Evolutionary conservation across 2,888 invertebrate genomes (phyloP).

Genomic region (Hemaris fuciformis): DNA sequence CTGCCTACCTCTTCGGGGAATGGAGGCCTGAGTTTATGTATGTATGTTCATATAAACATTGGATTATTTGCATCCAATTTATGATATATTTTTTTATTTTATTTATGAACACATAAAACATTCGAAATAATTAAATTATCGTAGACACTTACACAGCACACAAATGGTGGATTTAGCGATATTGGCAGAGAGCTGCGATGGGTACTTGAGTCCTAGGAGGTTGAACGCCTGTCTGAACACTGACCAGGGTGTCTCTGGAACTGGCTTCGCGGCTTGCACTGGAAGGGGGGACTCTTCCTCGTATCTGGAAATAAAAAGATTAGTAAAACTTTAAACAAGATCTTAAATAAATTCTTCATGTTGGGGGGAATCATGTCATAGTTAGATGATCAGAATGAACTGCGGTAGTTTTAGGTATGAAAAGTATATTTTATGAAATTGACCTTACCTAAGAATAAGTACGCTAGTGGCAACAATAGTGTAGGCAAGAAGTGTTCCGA

Average conservation of each 20-base stretch:
- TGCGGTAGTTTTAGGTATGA: neutral
- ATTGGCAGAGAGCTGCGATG: constrained; percentile 83
- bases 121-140: neutral
- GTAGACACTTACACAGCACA: constrained; percentile 55
- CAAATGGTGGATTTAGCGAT: constrained; percentile 83
- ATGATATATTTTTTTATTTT: no score
- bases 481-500: constrained; percentile 94
- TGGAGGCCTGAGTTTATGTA: no score
- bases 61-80: no score
- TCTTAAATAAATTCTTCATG: neutral
- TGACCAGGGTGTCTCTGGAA: constrained; percentile 49
- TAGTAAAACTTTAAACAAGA: neutral
- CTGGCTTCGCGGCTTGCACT: constrained; percentile 50
- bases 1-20: no score
- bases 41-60: no score
- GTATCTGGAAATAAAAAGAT: constrained; percentile 48
- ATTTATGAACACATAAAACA: no score
- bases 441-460: constrained; percentile 88
- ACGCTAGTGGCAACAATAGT: constrained; percentile 96
- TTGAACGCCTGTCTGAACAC: constrained; percentile 85
- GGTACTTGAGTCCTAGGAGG: constrained; percentile 85
- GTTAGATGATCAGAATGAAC: neutral
- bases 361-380: no score
- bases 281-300: constrained; percentile 55
- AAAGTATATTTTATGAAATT: neutral